Conservation (phyloP, 2,113 vertebrate genomes). For the Speoplatyrhinus poulsoni region DNA sequence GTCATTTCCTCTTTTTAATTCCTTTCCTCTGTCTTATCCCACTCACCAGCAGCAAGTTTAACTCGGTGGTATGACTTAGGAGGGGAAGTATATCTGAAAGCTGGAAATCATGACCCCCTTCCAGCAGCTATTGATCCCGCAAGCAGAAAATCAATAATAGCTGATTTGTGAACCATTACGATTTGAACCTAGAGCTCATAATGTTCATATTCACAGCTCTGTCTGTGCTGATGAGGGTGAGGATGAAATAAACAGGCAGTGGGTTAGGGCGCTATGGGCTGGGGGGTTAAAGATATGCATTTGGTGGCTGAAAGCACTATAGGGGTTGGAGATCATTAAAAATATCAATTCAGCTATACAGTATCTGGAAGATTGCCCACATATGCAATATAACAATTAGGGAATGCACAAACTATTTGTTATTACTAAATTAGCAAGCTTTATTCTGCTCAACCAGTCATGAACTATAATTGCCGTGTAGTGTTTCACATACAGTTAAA, state of each 20-base stretch:
- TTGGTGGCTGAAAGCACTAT: constrained; percentile 49
- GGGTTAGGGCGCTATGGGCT: constrained; percentile 58
- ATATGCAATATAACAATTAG: constrained; percentile 67
- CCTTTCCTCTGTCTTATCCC: constrained; percentile 31
- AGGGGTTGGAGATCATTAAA: constrained; percentile 69
- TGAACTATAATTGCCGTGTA: too few species aligned
- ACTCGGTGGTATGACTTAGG: constrained; percentile 80
- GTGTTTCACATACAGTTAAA: too few species aligned
- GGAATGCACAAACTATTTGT: constrained; percentile 53
- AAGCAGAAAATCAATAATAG: constrained; percentile 85
- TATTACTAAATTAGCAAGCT: constrained; percentile 16
- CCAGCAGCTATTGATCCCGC: constrained; percentile 78
- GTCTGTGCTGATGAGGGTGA: constrained; percentile 69
- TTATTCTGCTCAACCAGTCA: too few species aligned
- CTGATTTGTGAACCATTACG: constrained; percentile 88
- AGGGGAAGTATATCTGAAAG: constrained; percentile 78
- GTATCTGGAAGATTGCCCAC: constrained; percentile 68
- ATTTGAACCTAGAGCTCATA: constrained; percentile 84
- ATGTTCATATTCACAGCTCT: constrained; percentile 83
- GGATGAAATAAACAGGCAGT: constrained; percentile 61
- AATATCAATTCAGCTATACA: constrained; percentile 63
- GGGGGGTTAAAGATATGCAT: constrained; percentile 52
- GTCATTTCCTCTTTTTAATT: constrained; percentile 23
- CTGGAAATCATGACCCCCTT: constrained; percentile 81
- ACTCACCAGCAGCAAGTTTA: constrained; percentile 55